Evolutionary conservation across 2,797 vertebrate genomes (phyloP).

Genomic region (Xerus rutilus): DNA sequence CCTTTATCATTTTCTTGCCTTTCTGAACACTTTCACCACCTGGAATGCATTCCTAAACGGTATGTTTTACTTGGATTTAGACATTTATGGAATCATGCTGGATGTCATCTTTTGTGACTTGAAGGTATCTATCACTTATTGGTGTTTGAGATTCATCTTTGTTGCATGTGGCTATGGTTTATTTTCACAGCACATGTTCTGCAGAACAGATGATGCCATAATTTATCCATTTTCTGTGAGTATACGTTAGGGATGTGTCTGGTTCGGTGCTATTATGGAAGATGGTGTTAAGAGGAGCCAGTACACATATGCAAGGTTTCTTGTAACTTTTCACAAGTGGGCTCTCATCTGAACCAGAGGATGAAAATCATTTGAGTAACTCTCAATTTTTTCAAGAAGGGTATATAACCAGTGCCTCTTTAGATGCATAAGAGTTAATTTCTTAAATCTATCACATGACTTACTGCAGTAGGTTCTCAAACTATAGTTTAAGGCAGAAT

Average conservation of each 20-base stretch:
- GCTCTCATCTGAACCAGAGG: not conserved
- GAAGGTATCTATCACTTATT: not conserved
- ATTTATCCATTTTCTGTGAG: not conserved
- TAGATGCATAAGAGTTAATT: not conserved
- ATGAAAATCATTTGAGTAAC: not conserved
- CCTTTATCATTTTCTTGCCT: not conserved
- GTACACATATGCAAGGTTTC: not conserved
- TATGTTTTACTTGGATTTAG: not conserved
- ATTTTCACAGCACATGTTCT: not conserved
- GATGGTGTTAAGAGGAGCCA: not conserved
- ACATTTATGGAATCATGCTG: not conserved
- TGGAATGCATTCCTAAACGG: not conserved
- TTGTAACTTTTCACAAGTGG: not conserved
- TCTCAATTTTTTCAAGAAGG: not conserved
- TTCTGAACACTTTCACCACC: not conserved
- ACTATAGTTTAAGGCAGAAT: not conserved
- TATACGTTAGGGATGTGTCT: not conserved
- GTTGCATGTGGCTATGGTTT: not conserved
- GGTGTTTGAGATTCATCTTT: not conserved
- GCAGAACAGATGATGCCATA: not conserved
- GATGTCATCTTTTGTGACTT: not conserved
- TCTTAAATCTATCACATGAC: too few relatives aligned
- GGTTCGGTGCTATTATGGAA: not conserved
- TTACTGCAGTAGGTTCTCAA: not conserved
- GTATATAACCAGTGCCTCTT: not conserved